phyloP scores from a whole-genome alignment of 2,888 invertebrate species.

The Amphimallon solstitiale region DNA sequence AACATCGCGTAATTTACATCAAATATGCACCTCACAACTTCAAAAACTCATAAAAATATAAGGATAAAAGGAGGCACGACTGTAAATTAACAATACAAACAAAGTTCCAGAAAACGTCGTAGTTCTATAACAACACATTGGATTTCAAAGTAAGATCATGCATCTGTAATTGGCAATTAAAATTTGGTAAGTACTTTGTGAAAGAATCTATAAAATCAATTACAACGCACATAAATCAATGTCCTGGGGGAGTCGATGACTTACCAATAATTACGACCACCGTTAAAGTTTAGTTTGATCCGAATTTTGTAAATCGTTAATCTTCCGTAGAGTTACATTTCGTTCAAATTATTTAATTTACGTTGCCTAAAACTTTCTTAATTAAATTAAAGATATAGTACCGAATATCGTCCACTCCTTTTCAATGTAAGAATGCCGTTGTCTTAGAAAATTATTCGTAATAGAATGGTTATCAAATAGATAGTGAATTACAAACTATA shows the following conservation, averaged over 20 bases:
- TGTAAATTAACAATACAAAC: no score
- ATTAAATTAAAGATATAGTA: not conserved
- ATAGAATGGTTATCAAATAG: not conserved
- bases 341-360: conserved; percentile 11
- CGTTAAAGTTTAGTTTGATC: conserved; percentile 9
- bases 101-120: no score
- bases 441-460: not conserved
- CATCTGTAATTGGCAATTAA: no score
- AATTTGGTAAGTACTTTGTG: no score
- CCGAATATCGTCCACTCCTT: not conserved
- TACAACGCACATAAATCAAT: not conserved
- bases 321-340: not conserved
- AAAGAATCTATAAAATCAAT: not conserved
- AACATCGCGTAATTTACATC: no score
- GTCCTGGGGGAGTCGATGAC: not conserved
- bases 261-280: conserved; percentile 1
- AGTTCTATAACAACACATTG: no score
- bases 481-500: no score
- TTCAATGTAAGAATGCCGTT: not conserved
- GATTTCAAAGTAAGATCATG: no score
- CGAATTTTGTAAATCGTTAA: conserved; percentile 15
- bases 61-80: no score
- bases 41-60: no score
- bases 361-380: conserved; percentile 2
- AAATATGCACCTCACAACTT: no score